These are phyloP conservation scores for Edolisoma coerulescens DNA, from an alignment of 2,113 vertebrate genomes.

Conservation along the genomic window DNA sequence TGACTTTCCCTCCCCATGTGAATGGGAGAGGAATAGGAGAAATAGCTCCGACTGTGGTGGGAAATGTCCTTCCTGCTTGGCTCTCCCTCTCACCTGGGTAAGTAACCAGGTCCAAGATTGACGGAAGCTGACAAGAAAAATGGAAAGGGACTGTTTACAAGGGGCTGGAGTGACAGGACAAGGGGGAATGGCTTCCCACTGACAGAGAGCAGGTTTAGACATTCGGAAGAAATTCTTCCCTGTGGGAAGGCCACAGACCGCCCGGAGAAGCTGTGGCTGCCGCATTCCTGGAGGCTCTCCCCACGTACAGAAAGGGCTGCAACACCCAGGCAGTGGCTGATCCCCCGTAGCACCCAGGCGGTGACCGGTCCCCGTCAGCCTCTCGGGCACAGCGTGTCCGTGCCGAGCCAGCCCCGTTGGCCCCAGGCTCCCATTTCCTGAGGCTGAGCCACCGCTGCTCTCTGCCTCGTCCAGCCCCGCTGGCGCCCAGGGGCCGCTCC, in stretches of 20 bases:
- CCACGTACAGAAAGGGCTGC: background rate
- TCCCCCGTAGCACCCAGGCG: background rate
- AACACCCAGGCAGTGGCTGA: background rate
- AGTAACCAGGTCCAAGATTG: background rate
- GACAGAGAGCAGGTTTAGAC: background rate
- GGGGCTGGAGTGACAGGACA: background rate
- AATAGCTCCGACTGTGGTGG: fast-evolving
- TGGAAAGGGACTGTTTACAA: background rate
- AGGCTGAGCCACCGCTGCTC: background rate
- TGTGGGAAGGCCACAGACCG: background rate
- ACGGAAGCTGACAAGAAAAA: background rate
- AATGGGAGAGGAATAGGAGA: background rate
- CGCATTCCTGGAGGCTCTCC: background rate
- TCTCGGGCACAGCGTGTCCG: background rate
- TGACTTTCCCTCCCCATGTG: background rate
- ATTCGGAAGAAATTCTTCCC: background rate
- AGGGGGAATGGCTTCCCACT: background rate
- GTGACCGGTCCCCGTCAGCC: background rate
- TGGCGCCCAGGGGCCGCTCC: background rate
- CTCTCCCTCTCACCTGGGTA: background rate
- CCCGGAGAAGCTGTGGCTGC: background rate
- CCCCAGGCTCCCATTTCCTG: background rate
- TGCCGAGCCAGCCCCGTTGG: background rate
- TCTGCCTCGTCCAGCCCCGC: background rate
- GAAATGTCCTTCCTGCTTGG: background rate